phyloP scores from a whole-genome alignment of 2,888 invertebrate species.

The Podabrus alpinus region DNA sequence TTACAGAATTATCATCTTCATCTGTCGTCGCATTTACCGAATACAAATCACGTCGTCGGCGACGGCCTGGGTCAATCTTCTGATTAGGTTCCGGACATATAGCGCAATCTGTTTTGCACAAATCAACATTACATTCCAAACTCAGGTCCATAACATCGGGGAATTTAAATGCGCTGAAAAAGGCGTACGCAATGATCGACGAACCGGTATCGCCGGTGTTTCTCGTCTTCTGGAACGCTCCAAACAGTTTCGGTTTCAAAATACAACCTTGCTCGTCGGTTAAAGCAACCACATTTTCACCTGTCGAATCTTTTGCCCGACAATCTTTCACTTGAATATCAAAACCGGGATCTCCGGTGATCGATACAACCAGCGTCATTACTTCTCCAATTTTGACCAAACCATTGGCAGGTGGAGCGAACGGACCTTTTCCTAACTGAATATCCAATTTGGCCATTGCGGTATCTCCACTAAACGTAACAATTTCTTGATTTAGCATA shows the following conservation, averaged over 20 bases:
- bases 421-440: constrained; percentile 76
- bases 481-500: constrained; percentile 78
- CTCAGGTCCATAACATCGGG: constrained; percentile 83
- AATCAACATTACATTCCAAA: constrained; percentile 80
- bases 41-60: constrained; percentile 55
- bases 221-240: constrained; percentile 79
- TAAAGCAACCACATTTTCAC: constrained; percentile 67
- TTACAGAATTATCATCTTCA: constrained; percentile 59
- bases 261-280: constrained; percentile 80
- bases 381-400: constrained; percentile 80
- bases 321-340: constrained; percentile 80
- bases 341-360: constrained; percentile 78
- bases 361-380: constrained; percentile 80
- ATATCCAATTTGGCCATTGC: constrained; percentile 79
- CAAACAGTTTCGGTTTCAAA: constrained; percentile 77
- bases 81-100: constrained; percentile 70
- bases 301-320: constrained; percentile 71
- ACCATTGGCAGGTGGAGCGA: constrained; percentile 75
- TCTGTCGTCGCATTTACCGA: constrained; percentile 58
- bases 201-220: constrained; percentile 75
- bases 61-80: constrained; percentile 60
- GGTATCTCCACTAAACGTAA: constrained; percentile 84
- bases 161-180: constrained; percentile 82
- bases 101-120: constrained; percentile 80
- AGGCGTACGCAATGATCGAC: constrained; percentile 76